Evolutionary conservation across 2,888 invertebrate genomes (phyloP), one percentile per base, ranked within the genome.

Genomic region (Ophioninae sp.): DNA sequence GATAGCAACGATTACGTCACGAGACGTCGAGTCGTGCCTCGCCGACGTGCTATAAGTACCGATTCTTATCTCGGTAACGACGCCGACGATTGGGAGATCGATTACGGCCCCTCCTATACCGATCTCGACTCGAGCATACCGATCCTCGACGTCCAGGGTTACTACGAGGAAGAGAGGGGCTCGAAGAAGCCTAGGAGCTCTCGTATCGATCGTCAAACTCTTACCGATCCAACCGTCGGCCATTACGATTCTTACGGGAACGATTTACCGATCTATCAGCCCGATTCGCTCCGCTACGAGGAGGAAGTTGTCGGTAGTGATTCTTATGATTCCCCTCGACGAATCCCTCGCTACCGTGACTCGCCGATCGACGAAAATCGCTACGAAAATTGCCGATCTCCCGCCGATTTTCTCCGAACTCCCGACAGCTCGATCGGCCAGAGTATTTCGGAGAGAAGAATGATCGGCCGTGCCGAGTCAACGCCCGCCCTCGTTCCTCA

Each of bases 401-500:
- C 90, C 82, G 68, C 77, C 5, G 72, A 83, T 61, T 78, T 83
- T 10, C 39, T 81, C 41, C 75, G 44, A 77, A 83, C 63, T 59
- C 76, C 79, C 44, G 84, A 87, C 67, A 87, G 86, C 80, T 79
- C 87, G 22, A 82, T 77, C 5, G 86, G 88, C 6, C 87, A 88
- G 59, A 89, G 81, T 9, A 85, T 88, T 51, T 84, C 85, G 23
- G 87, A 89, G 64, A 89, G 88, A 68, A 90, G 87, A 68, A 89
- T 88, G 88, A 75, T 89, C 10, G 87, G 86, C 23, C 90, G 91
- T n/a, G 90, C 92, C 0, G 92, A 91, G 41, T 92, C 93, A 3
- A 91, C 91, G 81, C 92, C 93, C 23, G 86, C 89, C 7, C 81
- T 93, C 6, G 85, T 88, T n/a, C 89, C 90, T 10, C 89, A 90